Base-by-base conservation (phyloP, 2,797 vertebrate species). In the Zenarchopterus dispar region DNA sequence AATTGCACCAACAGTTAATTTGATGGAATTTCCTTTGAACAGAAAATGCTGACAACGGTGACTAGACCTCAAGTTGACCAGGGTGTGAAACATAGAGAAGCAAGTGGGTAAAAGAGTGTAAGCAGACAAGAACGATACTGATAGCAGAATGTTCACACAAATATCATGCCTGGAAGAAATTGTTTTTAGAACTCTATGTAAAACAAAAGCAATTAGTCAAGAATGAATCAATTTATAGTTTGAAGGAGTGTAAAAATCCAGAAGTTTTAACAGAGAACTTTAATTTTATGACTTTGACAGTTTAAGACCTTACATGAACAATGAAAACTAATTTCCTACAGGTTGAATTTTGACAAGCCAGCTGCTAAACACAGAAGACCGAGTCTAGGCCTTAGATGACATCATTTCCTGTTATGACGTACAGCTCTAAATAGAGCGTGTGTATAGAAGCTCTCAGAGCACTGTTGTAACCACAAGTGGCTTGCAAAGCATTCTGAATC, bases 361-460 rank as follows among this genome's bases (percentile, higher is more conserved):
- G 10, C 58, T 84, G 75, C 67, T 68, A 54, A 80, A 45, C 48
- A 57, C 51, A 65, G 19, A 70, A 56, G 11, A 59, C 18, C 45
- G 28, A 67, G 69, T 42, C 28, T 43, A 5, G 13, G 24, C 46
- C 47, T 49, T 42, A n/a, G 5, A 22, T 87, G 82, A 90, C 67
- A 84, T 89, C 16, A 87, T 64, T 84, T 92, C 91, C 90, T 88
- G 84, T 86, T 84, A 78, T 86, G 87, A 90, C 84, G 82, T 47
- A 67, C 46, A 16, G 58, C 49, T 83, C 82, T 84, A 87, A 84
- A 81, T 82, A 16, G 31, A 68, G 83, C 76, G 24, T 48, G 56
- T 6, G 6, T 70, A 69, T 70, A 67, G 18, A 80, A 74, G 46
- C 43, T 39, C 56, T 76, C 59, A 51, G 44, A 47, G 52, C 56